Percentiles rank a stretch among this genome's conserved stretches.
Evolutionary conservation across 2,113 vertebrate species (phyloP).

Genomic region (Coreoperca whiteheadi): DNA sequence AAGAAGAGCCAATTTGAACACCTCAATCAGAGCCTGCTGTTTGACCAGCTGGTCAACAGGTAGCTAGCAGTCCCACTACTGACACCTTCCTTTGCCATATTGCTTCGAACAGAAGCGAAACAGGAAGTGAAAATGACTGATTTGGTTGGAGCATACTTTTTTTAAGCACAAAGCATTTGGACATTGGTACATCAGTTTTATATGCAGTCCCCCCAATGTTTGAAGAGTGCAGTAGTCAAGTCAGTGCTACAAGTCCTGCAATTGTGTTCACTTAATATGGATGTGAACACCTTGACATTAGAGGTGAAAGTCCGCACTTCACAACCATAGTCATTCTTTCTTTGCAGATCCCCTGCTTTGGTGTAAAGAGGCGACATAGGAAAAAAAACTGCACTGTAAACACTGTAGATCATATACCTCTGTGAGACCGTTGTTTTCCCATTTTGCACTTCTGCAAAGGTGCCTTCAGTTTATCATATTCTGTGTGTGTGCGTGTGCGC

Average conservation of each 20-base stretch:
- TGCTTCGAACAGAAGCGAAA: background rate
- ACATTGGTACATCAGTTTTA: background rate
- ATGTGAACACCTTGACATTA: background rate
- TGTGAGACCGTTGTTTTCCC: background rate
- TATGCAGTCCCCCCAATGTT: too few species aligned
- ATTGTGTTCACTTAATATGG: background rate
- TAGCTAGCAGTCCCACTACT: slow-evolving; percentile 56
- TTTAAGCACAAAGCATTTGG: background rate
- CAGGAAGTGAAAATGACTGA: accelerated
- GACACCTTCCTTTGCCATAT: background rate
- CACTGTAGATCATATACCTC: background rate
- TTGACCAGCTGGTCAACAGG: slow-evolving; percentile 99
- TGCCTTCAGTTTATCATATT: slow-evolving; percentile 2
- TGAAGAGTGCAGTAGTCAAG: background rate
- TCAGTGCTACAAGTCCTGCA: background rate
- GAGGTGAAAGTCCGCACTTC: background rate
- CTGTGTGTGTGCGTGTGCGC: background rate
- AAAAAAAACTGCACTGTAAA: background rate
- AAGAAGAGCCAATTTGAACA: slow-evolving; percentile 98
- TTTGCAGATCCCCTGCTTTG: background rate
- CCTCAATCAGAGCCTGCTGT: slow-evolving; percentile 98
- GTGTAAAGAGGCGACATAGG: background rate
- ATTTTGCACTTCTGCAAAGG: slow-evolving; percentile 10
- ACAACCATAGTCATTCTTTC: background rate
- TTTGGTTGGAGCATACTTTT: background rate